Evolutionary conservation across 2,797 vertebrate genomes (phyloP).

Genomic region (Xenentodon cancila): DNA sequence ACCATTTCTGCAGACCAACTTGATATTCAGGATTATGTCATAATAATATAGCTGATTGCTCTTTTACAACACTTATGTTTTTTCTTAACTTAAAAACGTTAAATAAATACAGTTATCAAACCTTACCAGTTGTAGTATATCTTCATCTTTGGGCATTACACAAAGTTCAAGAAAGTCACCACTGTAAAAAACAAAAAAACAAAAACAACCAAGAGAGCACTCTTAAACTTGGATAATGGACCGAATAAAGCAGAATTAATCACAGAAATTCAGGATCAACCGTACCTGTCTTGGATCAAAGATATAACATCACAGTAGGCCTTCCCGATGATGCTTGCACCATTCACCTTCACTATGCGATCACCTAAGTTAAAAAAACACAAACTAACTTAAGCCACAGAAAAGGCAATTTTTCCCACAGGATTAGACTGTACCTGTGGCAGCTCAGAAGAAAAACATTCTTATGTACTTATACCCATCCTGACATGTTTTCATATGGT

Average conservation of each 20-base stretch:
- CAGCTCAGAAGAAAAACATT: no score
- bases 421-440: no score
- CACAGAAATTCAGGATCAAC: neutral
- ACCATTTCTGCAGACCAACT: no score
- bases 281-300: slow-evolving; percentile 97
- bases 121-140: slow-evolving; percentile 97
- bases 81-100: no score
- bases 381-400: neutral
- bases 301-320: slow-evolving; percentile 97
- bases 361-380: slow-evolving; percentile 83
- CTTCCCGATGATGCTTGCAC: slow-evolving; percentile 97
- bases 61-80: no score
- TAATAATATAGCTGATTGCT: no score
- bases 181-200: slow-evolving; percentile 75
- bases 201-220: neutral
- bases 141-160: slow-evolving; percentile 99
- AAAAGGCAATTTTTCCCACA: no score
- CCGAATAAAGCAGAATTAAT: neutral
- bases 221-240: neutral
- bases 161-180: slow-evolving; percentile 93
- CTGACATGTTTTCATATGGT: no score
- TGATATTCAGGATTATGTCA: no score
- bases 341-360: slow-evolving; percentile 97
- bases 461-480: no score
- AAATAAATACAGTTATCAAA: neutral